Evolutionary conservation across 2,113 vertebrate genomes (phyloP).

Genomic region (Hydropotes inermis): DNA sequence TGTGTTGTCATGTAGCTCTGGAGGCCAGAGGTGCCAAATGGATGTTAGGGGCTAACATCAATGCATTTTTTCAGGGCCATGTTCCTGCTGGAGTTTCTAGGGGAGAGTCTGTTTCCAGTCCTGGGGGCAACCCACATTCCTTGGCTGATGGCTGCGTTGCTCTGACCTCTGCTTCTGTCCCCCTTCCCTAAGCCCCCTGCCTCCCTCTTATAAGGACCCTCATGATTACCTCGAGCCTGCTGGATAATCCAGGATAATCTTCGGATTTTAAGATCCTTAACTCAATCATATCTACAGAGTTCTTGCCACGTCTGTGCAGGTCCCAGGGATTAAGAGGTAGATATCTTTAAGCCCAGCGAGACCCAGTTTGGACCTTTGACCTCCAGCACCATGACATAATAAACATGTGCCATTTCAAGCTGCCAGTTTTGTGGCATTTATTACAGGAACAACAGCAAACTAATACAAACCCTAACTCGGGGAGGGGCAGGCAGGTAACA

Average conservation of each 20-base stretch:
- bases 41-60: neutral
- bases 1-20: neutral
- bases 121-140: neutral
- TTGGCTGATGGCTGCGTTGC: neutral
- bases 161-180: neutral
- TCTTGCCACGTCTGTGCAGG: neutral
- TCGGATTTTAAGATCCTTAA: neutral
- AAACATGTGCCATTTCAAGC: neutral
- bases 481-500: neutral
- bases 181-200: neutral
- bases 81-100: neutral
- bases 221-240: neutral
- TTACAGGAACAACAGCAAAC: neutral
- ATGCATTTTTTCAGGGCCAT: neutral
- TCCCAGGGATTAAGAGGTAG: neutral
- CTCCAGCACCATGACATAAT: neutral
- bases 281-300: neutral
- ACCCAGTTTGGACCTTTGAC: neutral
- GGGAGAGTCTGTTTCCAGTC: neutral
- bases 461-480: neutral
- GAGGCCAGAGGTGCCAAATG: neutral
- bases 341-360: neutral
- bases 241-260: neutral
- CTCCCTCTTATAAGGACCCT: neutral
- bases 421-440: neutral